Base-by-base conservation (phyloP, 2,888 invertebrate genomes). In the Carpatolechia fugitivella region DNA sequence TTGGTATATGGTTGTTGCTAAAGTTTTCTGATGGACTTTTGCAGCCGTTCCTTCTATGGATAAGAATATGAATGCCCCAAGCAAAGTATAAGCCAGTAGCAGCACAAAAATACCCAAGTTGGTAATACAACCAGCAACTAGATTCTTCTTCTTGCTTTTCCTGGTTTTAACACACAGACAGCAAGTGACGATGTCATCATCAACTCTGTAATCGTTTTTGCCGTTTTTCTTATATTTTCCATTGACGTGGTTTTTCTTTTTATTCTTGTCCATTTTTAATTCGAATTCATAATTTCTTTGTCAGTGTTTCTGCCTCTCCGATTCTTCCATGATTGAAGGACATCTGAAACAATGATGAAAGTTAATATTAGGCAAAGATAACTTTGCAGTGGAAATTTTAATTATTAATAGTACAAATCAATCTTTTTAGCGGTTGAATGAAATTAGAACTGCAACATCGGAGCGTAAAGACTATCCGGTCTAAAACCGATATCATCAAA, bases 31-130 rank as follows among this genome's bases (percentile, higher is more conserved):
- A 36, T 91, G 91, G 29, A 91, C 81, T 68, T 87, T 91, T 0
- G 90, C 83, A 5, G 90, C 87, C 47, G 92, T 93, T 4, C 95
- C 94, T 89, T 97, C 97, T 64, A 97, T 95, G 47, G 96, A 94
- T 59, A 97, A 90, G 78, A 97, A 97, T 79, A 96, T 95, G 76
- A 96, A 94, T 59, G 95, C 95, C 56, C 94, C 94, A 61, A 92
- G 68, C 53, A 91, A 72, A 1, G 96, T 96, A 76, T 97, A 97
- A 14, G 94, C 95, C 57, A 97, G 92, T 1, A 97, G 92, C 24
- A 96, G 87, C 52, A 94, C 92, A 76, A 96, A 96, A 66, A 97
- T 96, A 49, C 96, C 95, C 59, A 96, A 85, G 82, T 96, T 96
- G 48, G 96, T 95, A 59, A 95, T 89, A 64, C 95, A 92, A 10